Evolutionary conservation across 2,113 vertebrate species (phyloP).

Genomic region (Tachycineta bicolor): DNA sequence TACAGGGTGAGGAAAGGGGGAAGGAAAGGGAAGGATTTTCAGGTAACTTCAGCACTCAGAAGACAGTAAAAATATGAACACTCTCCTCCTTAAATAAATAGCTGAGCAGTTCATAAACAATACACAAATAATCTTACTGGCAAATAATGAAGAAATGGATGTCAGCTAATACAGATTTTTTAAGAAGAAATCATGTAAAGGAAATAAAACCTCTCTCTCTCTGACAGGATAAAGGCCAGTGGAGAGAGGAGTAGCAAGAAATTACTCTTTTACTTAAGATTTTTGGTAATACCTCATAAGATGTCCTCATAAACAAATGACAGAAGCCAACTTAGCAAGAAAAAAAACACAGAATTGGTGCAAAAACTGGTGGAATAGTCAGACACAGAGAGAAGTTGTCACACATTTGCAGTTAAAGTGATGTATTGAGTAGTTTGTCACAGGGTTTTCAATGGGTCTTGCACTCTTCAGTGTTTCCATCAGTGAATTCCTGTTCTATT

Average conservation of each 20-base stretch:
- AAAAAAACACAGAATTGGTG: neutral
- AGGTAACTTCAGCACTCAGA: neutral
- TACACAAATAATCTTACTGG: neutral
- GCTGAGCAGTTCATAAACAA: neutral
- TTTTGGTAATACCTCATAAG: neutral
- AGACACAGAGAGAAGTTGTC: neutral
- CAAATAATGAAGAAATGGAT: neutral
- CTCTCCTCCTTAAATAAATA: neutral
- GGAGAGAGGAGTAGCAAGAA: neutral
- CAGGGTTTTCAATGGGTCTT: neutral
- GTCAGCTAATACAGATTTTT: neutral
- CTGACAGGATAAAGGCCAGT: neutral
- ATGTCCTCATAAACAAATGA: neutral
- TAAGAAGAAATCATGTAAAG: neutral
- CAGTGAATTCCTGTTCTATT: neutral
- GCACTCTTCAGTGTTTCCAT: neutral
- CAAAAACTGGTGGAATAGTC: neutral
- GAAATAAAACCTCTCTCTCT: neutral
- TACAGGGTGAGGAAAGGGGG: neutral
- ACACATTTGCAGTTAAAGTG: neutral
- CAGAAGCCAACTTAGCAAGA: neutral
- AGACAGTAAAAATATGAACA: neutral
- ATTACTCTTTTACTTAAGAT: neutral
- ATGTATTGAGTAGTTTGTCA: neutral
- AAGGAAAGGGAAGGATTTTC: neutral